phyloP scores from a whole-genome alignment of 2,888 invertebrate species.

The Lacanobia wlatinum region DNA sequence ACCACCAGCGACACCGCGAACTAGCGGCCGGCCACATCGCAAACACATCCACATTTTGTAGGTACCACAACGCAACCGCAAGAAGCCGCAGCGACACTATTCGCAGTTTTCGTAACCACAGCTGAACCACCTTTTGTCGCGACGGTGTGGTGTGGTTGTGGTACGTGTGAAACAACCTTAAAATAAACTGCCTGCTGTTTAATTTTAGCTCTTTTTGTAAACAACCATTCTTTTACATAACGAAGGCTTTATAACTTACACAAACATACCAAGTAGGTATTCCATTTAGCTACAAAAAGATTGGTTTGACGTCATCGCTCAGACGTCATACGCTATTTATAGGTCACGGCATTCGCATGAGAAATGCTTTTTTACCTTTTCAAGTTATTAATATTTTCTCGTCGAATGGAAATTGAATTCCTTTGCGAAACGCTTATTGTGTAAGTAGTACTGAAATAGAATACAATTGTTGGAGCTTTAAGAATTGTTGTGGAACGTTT shows the following conservation, averaged over 20 bases:
- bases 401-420: conserved; percentile 15
- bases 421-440: conserved; percentile 1
- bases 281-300: neutral
- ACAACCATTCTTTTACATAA: neutral
- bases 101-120: too few species aligned
- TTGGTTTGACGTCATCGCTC: conserved; percentile 38
- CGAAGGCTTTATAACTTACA: neutral
- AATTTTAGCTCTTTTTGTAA: neutral
- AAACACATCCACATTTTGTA: too few species aligned
- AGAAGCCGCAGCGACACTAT: too few species aligned
- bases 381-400: conserved; percentile 15
- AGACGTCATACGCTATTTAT: conserved; percentile 44
- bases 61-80: too few species aligned
- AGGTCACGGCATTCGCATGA: conserved; percentile 21
- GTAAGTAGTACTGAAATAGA: conserved; percentile 8
- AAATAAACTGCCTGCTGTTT: neutral
- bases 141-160: too few species aligned
- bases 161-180: neutral
- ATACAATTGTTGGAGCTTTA: neutral
- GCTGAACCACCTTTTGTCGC: too few species aligned
- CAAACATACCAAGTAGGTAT: conserved; percentile 22
- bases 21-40: too few species aligned
- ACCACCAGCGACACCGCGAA: too few species aligned
- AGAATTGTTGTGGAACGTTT: neutral
- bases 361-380: conserved; percentile 21